Conservation (phyloP, 2,797 vertebrate species). For the Rhynchonycteris naso region DNA sequence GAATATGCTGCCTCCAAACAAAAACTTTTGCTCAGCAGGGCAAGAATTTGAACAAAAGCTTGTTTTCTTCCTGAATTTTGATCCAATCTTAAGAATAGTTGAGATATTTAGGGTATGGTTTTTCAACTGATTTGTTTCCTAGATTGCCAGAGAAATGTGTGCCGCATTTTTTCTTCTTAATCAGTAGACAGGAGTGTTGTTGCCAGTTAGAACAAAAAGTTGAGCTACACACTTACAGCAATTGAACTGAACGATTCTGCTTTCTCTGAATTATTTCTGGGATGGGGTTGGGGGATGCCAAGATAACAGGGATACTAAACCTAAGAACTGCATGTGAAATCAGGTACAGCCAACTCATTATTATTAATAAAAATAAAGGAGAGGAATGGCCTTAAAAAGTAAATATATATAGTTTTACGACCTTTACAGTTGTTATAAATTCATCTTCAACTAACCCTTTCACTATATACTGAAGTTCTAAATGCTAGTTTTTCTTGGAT, state of each 20-base stretch:
- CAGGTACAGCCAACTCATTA: background rate
- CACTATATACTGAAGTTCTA: background rate
- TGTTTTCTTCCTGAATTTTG: conserved; percentile 55
- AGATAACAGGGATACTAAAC: background rate
- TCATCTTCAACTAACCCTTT: background rate
- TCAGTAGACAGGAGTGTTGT: background rate
- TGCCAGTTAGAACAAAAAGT: conserved; percentile 19
- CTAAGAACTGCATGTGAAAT: background rate
- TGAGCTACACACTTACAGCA: background rate
- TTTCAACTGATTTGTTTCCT: conserved; percentile 44
- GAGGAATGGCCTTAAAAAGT: background rate
- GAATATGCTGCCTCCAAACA: conserved; percentile 33
- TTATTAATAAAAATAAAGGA: conserved; percentile 9
- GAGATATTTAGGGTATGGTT: conserved; percentile 5
- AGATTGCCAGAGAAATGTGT: conserved; percentile 9
- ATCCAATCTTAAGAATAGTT: conserved; percentile 52
- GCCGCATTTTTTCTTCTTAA: conserved; percentile 10
- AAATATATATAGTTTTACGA: background rate
- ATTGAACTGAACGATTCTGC: background rate
- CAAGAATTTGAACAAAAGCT: conserved; percentile 55
- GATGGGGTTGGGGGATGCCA: background rate
- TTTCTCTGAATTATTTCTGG: conserved; percentile 42
- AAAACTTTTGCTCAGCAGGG: conserved; percentile 47
- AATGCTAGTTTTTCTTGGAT: background rate
- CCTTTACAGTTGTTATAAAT: background rate